phyloP scores from a whole-genome alignment of 2,113 vertebrate species.

The Hystrix brachyura region DNA sequence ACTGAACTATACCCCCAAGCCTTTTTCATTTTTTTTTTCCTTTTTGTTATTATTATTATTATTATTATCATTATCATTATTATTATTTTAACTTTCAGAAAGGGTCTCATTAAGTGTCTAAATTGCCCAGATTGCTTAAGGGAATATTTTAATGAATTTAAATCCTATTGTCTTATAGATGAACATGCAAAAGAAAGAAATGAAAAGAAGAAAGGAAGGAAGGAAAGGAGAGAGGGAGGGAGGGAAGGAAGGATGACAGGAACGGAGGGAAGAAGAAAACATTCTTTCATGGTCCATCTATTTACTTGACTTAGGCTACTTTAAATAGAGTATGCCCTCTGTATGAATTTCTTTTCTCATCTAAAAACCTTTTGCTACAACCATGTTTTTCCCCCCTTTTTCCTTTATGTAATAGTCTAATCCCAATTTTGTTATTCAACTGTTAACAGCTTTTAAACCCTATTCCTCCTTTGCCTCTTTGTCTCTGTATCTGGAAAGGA shows the following conservation, averaged over 20 bases:
- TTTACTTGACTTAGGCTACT: background rate
- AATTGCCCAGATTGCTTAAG: background rate
- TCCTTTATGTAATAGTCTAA: background rate
- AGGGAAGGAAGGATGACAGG: fast-evolving
- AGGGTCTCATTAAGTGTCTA: background rate
- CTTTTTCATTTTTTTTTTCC: too few relatives aligned
- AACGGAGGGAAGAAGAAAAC: background rate
- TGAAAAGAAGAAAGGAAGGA: background rate
- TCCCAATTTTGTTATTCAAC: background rate
- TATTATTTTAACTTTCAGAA: background rate
- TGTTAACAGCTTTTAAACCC: background rate
- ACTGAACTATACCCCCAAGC: background rate
- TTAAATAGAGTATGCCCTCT: background rate
- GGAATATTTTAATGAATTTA: background rate
- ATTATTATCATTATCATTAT: background rate
- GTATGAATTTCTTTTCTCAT: background rate
- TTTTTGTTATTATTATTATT: background rate
- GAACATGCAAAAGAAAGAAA: background rate
- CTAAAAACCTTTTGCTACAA: background rate
- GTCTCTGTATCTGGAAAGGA: background rate
- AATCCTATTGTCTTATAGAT: background rate
- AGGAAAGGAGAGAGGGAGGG: too few relatives aligned
- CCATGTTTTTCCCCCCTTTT: background rate
- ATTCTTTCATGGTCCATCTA: background rate
- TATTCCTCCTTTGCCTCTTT: background rate